Base-by-base conservation (phyloP, 2,888 invertebrate genomes). In the Pristionchus maxplancki region DNA sequence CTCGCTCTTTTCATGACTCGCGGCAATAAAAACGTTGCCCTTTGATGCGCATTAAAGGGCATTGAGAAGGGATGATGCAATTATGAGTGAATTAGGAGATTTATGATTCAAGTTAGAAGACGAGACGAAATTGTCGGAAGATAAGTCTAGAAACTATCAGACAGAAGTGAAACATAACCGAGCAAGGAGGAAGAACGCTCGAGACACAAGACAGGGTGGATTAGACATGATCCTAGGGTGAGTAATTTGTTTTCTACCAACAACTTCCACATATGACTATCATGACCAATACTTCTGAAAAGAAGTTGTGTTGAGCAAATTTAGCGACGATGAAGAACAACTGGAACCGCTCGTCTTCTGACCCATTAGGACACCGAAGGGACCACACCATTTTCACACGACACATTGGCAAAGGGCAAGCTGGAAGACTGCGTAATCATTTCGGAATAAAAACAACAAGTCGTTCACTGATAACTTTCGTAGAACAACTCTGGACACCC, bases 11-110 rank as follows among this genome's bases (percentile, higher is more conserved):
- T 37, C 78, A 78, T 78, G 78, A 78, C 78, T 44, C 48, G 78
- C 78, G 78, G 78, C 78, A 44, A 28, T 78, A 78, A 78, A n/a
- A 78, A 78, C 37, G 44, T 24, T 78, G 78, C 78, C 40, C 78
- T 78, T 78, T 78, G 4, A 34, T 67, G 67, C 67, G 67, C 11
- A 31, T n/a, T 31, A 34, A 20, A 67, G 67, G 67, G 15, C 31
- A 67, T 67, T 31, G 34, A n/a, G 64, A 20, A 64, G n/a, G 64
- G 64, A 6, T 74, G 71, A 40, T 40, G 71, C 71, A 74, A 74
- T 67, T 67, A 40, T 37, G 71, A 74, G 20, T 37, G 31, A 28
- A 31, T 24, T 74, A 9, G 1, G 1, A 9, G 24, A 40, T 74
- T 34, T 4, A 31, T 58, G 58, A 58, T n/a, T 24, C 58, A 24